These are phyloP conservation scores for Cherax destructor DNA, from an alignment of 1,140 invertebrate species.

Conservation along the genomic window DNA sequence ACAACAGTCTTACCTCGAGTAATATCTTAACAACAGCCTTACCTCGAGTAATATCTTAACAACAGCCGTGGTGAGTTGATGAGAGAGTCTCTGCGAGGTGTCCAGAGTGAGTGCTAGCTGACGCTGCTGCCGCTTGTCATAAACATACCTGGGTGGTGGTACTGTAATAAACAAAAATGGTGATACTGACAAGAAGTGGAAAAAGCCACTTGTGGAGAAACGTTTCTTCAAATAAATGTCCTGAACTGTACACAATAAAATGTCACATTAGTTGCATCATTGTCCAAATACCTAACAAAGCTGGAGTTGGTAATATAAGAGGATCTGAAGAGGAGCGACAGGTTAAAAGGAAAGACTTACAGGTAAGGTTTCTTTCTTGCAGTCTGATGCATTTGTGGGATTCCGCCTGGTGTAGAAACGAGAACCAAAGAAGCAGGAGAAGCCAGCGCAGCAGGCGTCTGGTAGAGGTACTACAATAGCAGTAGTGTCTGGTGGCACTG, in stretches of 20 bases:
- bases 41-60: slow-evolving; percentile 47
- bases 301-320: too few relatives aligned
- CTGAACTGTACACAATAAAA: too few relatives aligned
- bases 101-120: slow-evolving; percentile 35
- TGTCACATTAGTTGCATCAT: too few relatives aligned
- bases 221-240: too few relatives aligned
- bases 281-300: too few relatives aligned
- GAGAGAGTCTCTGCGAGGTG: slow-evolving; percentile 37
- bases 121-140: slow-evolving; percentile 24
- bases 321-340: too few relatives aligned
- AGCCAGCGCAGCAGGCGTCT: background rate
- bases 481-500: background rate
- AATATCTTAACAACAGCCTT: slow-evolving; percentile 51
- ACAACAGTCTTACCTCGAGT: slow-evolving; percentile 14
- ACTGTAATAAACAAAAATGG: background rate
- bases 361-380: background rate
- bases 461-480: background rate
- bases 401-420: background rate
- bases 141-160: slow-evolving; percentile 26
- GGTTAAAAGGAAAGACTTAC: background rate
- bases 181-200: too few relatives aligned
- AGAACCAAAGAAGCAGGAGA: background rate
- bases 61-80: slow-evolving; percentile 45
- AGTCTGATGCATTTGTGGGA: slow-evolving; percentile 21
- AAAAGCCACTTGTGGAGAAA: too few relatives aligned